Evolutionary conservation across 2,797 vertebrate species (phyloP), one percentile per base, ranked within the genome.

Genomic region (Petrocephalus schoutedeni): DNA sequence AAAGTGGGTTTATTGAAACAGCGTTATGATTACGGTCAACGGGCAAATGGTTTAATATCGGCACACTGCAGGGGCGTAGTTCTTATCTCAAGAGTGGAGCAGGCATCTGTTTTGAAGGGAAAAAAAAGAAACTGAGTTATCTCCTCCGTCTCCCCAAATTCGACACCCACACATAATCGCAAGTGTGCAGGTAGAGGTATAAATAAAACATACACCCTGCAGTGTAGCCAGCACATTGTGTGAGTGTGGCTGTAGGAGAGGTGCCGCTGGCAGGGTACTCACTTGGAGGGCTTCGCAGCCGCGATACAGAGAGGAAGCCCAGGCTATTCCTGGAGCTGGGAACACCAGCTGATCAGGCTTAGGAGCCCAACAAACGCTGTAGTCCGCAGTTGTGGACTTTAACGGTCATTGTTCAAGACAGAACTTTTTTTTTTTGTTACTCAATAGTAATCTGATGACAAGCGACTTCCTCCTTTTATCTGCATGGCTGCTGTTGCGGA

Each of bases 391-490:
- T 4, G 74, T 80, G 36, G 74, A 49, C 74, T 80, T 80, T 49
- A 45, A 41, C 36, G 14, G 74, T 41, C 41, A 80, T 80, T 49
- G 74, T 49, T 80, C 19, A 19, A 80, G 19, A 80, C 36, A 77
- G 12, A 67, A 67, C 10, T 67, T 64, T 49, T 41, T 14, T 56
- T 56, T 77, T n/a, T n/a, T n/a, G 1, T 80, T 80, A 49, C 74
- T 49, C 74, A 49, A 5, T 41, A 80, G 74, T 80, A 2, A 2
- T 80, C 41, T 49, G 74, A 80, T 19, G 74, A 49, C 41, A 80
- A 80, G 74, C 32, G 16, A n/a, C 41, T 80, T 80, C 74, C 74
- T 80, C 41, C 74, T 80, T 80, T 80, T 45, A 80, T 49, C 74
- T 49, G 36, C 45, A 49, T 41, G 19, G 74, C 74, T 49, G 41